Conservation (phyloP, 1,140 invertebrate genomes). For the Batillaria attramentaria region DNA sequence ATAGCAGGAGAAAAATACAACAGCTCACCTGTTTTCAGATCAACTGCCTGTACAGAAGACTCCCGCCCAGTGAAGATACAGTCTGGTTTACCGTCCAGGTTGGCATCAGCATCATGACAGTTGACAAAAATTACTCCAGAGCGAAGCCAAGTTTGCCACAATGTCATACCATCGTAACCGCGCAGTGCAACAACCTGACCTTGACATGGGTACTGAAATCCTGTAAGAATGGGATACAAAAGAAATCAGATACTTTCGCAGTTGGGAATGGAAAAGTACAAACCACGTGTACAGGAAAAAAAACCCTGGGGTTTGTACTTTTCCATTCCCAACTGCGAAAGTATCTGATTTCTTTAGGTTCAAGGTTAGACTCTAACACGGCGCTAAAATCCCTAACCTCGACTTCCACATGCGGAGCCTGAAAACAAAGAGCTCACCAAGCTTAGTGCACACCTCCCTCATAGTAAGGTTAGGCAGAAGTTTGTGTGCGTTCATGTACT, state of each 20-base stretch:
- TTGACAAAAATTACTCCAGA: constrained; percentile 52
- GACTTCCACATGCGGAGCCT: no score
- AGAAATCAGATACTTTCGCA: not conserved
- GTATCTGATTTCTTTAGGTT: not conserved
- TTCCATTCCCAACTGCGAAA: not conserved
- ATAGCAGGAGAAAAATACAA: no score
- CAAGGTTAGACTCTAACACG: no score
- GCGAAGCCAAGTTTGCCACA: constrained; percentile 58
- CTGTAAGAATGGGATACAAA: no score
- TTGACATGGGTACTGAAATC: constrained; percentile 49
- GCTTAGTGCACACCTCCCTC: constrained; percentile 27
- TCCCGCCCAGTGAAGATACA: constrained; percentile 63
- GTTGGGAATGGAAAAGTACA: not conserved
- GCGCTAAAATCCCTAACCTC: no score
- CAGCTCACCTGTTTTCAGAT: constrained; percentile 55
- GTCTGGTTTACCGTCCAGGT: constrained; percentile 61
- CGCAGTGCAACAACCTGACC: constrained; percentile 55
- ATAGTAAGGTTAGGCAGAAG: not conserved
- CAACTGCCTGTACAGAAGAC: constrained; percentile 58
- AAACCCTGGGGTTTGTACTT: not conserved
- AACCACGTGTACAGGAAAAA: not conserved
- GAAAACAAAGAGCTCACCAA: constrained; percentile 28
- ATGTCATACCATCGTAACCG: constrained; percentile 61
- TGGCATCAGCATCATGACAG: constrained; percentile 64
- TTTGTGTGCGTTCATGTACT: not conserved